phyloP scores from a whole-genome alignment of 2,888 invertebrate species.

The Marronus borbonicus region DNA sequence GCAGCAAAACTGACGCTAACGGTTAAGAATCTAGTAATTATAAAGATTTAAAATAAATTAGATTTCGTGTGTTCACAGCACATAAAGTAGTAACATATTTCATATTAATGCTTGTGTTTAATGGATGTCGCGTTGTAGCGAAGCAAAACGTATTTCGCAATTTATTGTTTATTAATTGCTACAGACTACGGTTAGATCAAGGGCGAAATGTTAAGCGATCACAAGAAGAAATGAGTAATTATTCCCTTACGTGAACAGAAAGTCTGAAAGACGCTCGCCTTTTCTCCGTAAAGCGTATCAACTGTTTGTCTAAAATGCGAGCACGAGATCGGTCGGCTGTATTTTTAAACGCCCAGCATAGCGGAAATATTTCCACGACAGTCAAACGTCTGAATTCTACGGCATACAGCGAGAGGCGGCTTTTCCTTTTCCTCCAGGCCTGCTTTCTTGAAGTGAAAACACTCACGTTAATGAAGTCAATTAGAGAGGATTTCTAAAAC shows the following conservation, averaged over 20 bases:
- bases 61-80: no score
- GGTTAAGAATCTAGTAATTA: no score
- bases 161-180: slow-evolving; percentile 18
- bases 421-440: slow-evolving; percentile 18
- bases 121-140: no score
- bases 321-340: not conserved
- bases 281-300: not conserved
- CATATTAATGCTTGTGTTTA: no score
- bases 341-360: slow-evolving; percentile 29
- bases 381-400: slow-evolving; percentile 38
- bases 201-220: not conserved
- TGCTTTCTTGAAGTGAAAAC: slow-evolving; percentile 37
- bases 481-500: slow-evolving; percentile 41
- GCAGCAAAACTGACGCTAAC: no score
- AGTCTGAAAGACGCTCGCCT: slow-evolving; percentile 28
- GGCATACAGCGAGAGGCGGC: slow-evolving; percentile 1
- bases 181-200: not conserved
- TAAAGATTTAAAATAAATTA: no score
- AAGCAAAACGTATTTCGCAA: not conserved
- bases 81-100: no score
- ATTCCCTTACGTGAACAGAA: slow-evolving; percentile 25
- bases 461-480: slow-evolving; percentile 45
- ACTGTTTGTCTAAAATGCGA: not conserved
- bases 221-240: slow-evolving; percentile 31
- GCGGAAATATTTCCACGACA: slow-evolving; percentile 40